phyloP scores from a whole-genome alignment of 2,113 vertebrate genomes.

The Myrmecobius fasciatus region DNA sequence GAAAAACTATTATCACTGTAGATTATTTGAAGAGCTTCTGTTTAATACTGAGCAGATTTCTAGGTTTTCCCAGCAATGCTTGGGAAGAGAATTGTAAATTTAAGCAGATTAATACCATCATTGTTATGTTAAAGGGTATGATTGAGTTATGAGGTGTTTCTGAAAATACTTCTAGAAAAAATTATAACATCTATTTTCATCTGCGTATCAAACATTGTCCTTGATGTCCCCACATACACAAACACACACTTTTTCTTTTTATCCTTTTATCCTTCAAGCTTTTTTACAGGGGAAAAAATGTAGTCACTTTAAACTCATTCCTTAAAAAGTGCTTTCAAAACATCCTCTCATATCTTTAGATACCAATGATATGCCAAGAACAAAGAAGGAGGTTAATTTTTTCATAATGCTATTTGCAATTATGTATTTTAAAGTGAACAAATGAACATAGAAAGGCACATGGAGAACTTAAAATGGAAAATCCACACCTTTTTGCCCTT shows the following conservation, averaged over 20 bases:
- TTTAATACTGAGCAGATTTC: background rate
- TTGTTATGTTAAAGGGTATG: conserved; percentile 33
- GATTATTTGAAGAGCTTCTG: background rate
- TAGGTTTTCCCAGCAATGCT: conserved; percentile 3
- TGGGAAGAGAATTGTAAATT: conserved; percentile 31
- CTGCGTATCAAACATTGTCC: background rate
- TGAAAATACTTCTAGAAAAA: conserved; percentile 38
- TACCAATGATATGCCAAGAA: conserved; percentile 18
- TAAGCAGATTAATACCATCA: conserved; percentile 29
- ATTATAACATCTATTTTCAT: conserved; percentile 16
- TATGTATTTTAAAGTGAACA: background rate
- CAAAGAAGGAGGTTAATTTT: background rate
- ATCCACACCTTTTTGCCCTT: background rate
- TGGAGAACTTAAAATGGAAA: background rate
- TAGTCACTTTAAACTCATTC: background rate
- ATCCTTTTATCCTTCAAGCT: conserved; percentile 19
- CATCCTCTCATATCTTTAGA: background rate
- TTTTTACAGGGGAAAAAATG: background rate
- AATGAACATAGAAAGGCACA: background rate
- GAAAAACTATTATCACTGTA: background rate
- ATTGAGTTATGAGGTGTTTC: conserved; percentile 19
- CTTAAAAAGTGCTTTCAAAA: conserved; percentile 17
- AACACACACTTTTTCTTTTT: background rate
- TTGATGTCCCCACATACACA: background rate
- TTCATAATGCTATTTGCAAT: background rate